Evolutionary conservation across 2,888 invertebrate genomes (phyloP), one percentile per base, ranked within the genome.

Genomic region (Patella caerulea): DNA sequence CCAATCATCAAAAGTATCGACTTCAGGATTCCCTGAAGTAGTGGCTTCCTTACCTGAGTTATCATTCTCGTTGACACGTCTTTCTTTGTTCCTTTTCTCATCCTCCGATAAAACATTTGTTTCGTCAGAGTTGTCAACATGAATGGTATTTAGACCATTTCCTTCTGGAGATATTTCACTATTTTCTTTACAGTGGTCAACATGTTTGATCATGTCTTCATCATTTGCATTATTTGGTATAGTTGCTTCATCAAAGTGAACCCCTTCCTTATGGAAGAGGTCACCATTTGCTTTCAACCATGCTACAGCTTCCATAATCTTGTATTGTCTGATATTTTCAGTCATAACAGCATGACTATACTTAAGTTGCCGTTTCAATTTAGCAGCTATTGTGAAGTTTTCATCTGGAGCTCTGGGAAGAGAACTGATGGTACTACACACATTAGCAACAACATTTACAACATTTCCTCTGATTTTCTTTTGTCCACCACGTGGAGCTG

Each of bases 111-210:
- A 24, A 24, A 24, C 24, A 24, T 24, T 24, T 1, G 24, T 24
- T 24, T 24, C 24, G 24, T 24, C 1, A 24, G 24, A 24, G 0
- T 24, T 24, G 24, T 24, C 24, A 24, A 24, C 24, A 24, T 24
- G 24, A 24, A 24, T 24, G 24, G 0, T 24, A 24, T 24, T 24
- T 24, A 24, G 1, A 24, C 24, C 24, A 1, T 1, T 24, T 24
- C 24, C 24, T 24, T 24, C 24, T 24, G 24, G 24, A 1, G 80
- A 73, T 72, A 65, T 24, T 2, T 71, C 24, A 11, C 80, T 45
- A 11, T 79, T 65, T 29, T 83, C 83, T 2, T 56, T 17, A 81
- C 24, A 24, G n/a, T n/a, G 1, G 24, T 24, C 24, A 24, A 24
- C 24, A 24, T 24, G 24, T 24, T 1, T 45, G 24, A 24, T 1